These are phyloP conservation scores for Ellobius talpinus DNA, from an alignment of 2,113 vertebrate species.

Conservation along the genomic window DNA sequence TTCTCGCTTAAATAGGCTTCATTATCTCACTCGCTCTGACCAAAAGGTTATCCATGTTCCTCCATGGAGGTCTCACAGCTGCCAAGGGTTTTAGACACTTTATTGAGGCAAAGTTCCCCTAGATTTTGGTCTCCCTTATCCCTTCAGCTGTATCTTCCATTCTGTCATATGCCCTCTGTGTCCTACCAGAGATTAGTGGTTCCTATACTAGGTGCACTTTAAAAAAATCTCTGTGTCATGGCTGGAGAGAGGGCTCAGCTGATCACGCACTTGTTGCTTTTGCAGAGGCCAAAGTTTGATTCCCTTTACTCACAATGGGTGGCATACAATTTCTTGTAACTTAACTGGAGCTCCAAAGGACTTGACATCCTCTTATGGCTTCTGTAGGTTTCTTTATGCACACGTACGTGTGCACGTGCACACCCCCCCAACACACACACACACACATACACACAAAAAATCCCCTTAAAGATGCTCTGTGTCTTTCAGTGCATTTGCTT, in stretches of 20 bases:
- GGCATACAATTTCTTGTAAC: not conserved
- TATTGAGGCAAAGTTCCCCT: not conserved
- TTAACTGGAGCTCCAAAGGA: not conserved
- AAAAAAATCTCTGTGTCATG: not conserved
- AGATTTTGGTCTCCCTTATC: not conserved
- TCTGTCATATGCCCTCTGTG: not conserved
- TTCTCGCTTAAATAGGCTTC: not conserved
- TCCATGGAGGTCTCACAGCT: not conserved
- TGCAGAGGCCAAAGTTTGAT: not conserved
- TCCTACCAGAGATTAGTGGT: not conserved
- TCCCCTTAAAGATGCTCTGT: not conserved
- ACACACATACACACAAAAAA: no score
- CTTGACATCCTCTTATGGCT: not conserved
- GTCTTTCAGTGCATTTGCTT: not conserved
- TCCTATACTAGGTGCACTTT: not conserved
- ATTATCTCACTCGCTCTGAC: not conserved
- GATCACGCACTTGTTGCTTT: not conserved
- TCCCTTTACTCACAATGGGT: not conserved
- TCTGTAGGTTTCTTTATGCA: no score
- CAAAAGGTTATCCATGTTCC: not conserved
- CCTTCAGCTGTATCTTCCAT: not conserved
- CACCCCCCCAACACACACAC: no score
- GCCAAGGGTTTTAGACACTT: not conserved
- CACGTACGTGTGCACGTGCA: not conserved
- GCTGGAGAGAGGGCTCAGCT: not conserved